Base-by-base conservation (phyloP, 2,797 vertebrate species). In the Hypotaenidia philippensis region DNA sequence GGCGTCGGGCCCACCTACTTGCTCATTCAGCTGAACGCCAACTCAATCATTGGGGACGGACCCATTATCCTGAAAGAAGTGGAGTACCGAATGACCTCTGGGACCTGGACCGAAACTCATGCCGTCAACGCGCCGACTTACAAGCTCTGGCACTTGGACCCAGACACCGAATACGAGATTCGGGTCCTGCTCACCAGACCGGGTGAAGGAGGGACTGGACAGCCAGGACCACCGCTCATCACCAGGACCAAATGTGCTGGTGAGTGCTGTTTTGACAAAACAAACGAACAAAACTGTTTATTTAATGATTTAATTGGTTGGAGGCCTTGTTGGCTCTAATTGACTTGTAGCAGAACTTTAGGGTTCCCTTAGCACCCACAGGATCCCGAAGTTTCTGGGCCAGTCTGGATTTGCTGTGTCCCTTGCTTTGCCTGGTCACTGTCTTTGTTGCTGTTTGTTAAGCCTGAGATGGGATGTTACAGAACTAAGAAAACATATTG, bases 191-290 rank as follows among this genome's bases (percentile, higher is more conserved):
- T 99, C 20, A 99, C 99, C 14, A 98, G 99, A 75, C 99, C 99
- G 0, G 99, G 99, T 0, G 99, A 99, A 97, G 99, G 99, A 8
- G 99, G 99, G 11, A 99, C 99, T 0, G 99, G 99, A 6, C 98
- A 99, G 91, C 93, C 99, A 2, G 99, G 99, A 47, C 99, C 99
- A 2, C 98, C 99, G 0, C 98, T 99, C 25, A 99, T 99, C 89
- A 99, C 99, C 56, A 98, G 99, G 92, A 99, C 99, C 91, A 99
- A 99, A 97, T 99, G 99, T 97, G 99, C 99, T 89, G 99, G 99
- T 99, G 45, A 96, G 96, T 94, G 41, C 12, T 36, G 17, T 45
- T 56, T 53, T 66, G 52, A 49, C 71, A 66, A n/a, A 3, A 6
- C 9, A 17, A 41, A 27, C 7, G 0, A 10, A 6, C 3, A 1